A percentile compares a stretch with the other conserved stretches of the same genome.
Evolutionary conservation across 2,113 vertebrate species (phyloP).

Genomic region (Tragelaphus buxtoni): DNA sequence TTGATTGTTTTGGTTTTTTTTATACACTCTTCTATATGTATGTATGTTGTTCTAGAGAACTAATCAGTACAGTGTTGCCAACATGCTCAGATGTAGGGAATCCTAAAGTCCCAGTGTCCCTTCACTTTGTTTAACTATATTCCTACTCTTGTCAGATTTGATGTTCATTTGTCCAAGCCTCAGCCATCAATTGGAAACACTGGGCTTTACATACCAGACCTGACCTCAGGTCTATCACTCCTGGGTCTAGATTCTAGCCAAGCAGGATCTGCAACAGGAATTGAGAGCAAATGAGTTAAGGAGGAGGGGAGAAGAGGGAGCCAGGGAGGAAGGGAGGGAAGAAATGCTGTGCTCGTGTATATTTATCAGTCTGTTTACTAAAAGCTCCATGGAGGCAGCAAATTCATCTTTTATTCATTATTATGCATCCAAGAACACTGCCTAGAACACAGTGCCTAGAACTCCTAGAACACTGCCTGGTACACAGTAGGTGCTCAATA

Average conservation of each 20-base stretch:
- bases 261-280: background rate
- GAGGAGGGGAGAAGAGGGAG: background rate
- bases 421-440: background rate
- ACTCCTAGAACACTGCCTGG: background rate
- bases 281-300: background rate
- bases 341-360: background rate
- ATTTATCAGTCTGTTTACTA: background rate
- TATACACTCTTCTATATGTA: background rate
- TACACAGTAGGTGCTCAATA: background rate
- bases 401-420: background rate
- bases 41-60: background rate
- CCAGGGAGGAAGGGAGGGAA: background rate
- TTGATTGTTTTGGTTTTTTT: background rate
- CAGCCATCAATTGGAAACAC: background rate
- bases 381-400: background rate
- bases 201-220: background rate
- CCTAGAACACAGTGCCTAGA: background rate
- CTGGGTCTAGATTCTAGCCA: background rate
- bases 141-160: background rate
- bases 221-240: background rate
- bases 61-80: background rate
- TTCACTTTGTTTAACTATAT: background rate
- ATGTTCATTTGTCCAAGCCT: background rate
- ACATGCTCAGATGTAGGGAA: background rate
- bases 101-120: background rate